phyloP scores from a whole-genome alignment of 2,113 vertebrate species.

The Rana temporaria region DNA sequence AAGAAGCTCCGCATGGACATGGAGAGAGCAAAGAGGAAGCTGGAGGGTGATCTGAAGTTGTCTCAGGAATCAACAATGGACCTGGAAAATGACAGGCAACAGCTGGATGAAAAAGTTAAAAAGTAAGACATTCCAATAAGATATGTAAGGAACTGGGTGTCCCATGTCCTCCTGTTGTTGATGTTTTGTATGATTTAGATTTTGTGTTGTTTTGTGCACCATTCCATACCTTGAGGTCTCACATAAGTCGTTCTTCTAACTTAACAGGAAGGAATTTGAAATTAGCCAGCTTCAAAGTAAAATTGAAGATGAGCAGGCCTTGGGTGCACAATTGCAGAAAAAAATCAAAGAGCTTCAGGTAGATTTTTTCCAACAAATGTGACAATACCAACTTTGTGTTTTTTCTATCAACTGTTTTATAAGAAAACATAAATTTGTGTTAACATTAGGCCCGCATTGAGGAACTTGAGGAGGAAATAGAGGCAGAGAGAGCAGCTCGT shows the following conservation, averaged over 20 bases:
- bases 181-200: not conserved
- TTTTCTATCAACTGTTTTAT: not conserved
- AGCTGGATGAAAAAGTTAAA: conserved; percentile 77
- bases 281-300: conserved; percentile 75
- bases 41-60: conserved; percentile 81
- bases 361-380: not conserved
- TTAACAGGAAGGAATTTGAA: conserved; percentile 81
- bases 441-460: conserved; percentile 77
- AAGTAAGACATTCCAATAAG: conserved; percentile 67
- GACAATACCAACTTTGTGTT: not conserved
- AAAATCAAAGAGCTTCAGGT: conserved; percentile 83
- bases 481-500: conserved; percentile 80
- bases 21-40: conserved; percentile 83
- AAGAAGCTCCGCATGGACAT: conserved; percentile 85
- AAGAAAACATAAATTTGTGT: not conserved
- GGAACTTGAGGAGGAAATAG: conserved; percentile 87
- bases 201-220: too few relatives aligned
- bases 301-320: conserved; percentile 78
- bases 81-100: conserved; percentile 78
- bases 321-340: conserved; percentile 76
- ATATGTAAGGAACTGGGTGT: not conserved
- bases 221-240: not conserved
- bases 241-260: not conserved
- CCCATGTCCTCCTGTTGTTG: too few relatives aligned
- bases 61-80: conserved; percentile 80